Base-by-base conservation (phyloP, 2,888 invertebrate species). In the Lasioglossum zephyrum region DNA sequence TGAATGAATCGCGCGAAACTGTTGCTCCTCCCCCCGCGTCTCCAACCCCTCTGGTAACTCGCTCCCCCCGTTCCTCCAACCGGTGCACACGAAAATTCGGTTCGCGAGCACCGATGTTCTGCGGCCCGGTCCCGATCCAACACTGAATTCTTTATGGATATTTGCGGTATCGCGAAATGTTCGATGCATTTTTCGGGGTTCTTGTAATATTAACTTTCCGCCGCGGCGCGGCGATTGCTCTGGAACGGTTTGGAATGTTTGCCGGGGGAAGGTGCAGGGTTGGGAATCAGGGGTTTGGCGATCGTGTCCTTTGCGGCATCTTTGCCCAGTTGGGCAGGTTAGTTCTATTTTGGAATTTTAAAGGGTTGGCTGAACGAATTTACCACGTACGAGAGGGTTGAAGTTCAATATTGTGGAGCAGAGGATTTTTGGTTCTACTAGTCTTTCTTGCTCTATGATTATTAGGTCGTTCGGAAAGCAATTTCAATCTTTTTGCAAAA, bases 1-100 rank as follows among this genome's bases (percentile, higher is more conserved):
- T 78, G 53, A 77, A 77, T 70, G 77, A 60, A 60, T 47, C 70
- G 57, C 77, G 70, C 57, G 70, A 81, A 81, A 53, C 77, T 81
- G 77, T 77, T 70, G 70, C 47, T 72, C 26, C 36, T 60, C 60
- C 13, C 26, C 60, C 60, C 53, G 60, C 60, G 60, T 60, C 60
- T 26, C 60, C 60, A 26, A 5, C 60, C 60, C 5, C 26, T 57
- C 5, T 13, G 11, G 60, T 26, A n/a, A n/a, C 60, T 26, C 26
- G 13, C 22, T 3, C 49, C 16, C 44, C 18, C 22, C 18, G 36
- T 47, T 2, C 31, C n/a, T n/a, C n/a, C 22, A 16, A 18, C 66
- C 49, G 49, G 53, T 22, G 53, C 47, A 6, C 22, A 22, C 36
- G 36, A 77, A 77, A 77, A 69, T 77, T 69, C 49, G 77, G 77